Base-by-base conservation (phyloP, 1,140 invertebrate genomes). In the Drosophila pandora region DNA sequence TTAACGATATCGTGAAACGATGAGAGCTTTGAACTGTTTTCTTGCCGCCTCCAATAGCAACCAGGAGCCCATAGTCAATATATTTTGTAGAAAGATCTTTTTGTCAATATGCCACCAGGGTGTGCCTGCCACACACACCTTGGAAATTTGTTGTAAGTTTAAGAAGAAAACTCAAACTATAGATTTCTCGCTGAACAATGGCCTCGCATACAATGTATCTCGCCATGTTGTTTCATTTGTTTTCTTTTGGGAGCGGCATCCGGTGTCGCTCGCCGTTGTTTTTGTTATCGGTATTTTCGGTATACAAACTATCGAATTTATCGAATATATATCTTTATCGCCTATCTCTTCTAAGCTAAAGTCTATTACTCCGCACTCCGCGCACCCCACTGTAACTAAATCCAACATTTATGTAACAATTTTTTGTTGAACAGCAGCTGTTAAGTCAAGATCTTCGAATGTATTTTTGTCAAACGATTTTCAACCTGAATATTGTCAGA, bases 361-460 rank as follows among this genome's bases (percentile, higher is more conserved):
- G 65, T 76, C 48, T 47, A 43, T 37, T 53, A 48, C 41, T 56
- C 41, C 75, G n/a, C n/a, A 48, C 41, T 56, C 17, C 17, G 17
- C 17, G 50, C 58, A 78, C 62, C 48, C 60, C 70, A 80, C 72
- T 65, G 48, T 72, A 68, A 79, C 75, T 81, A 61, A 74, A 64
- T 54, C 47, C 60, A 49, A 60, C 30, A 71, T 79, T 59, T 78
- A 73, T 79, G 59, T 79, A 69, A 76, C 59, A 52, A 68, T 58
- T 74, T 80, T 72, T 82, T 88, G 84, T 88, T 88, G 83, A 88
- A 88, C 83, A 88, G 79, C 83, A 88, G 83, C 68, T 77, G 68
- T 69, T 69, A 90, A 89, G 65, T 81, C 68, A 72, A 69, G 55
- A 47, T 34, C 56, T 58, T 64, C 65, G 47, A 78, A 73, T 82